phyloP scores from a whole-genome alignment of 2,888 invertebrate genomes.

The Melieria omissa region DNA sequence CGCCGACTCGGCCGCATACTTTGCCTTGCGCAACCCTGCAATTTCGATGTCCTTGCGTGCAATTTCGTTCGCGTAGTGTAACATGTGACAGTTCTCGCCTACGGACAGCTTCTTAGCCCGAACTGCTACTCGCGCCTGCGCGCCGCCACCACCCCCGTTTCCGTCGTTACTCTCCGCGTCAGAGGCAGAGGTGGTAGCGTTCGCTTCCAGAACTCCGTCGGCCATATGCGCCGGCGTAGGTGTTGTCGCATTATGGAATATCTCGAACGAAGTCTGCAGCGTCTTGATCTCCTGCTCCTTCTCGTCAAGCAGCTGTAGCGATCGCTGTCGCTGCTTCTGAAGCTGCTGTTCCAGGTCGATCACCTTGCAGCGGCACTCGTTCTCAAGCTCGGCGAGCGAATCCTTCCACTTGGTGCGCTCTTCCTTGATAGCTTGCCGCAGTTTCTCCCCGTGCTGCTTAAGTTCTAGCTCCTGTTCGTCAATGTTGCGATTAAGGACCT shows the following conservation, averaged over 20 bases:
- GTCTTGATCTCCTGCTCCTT: conserved; percentile 80
- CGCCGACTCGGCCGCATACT: conserved; percentile 72
- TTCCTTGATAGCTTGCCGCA: conserved; percentile 68
- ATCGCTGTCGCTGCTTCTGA: conserved; percentile 82
- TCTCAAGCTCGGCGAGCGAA: conserved; percentile 63
- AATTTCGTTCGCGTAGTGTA: conserved; percentile 86
- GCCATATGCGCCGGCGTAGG: neutral
- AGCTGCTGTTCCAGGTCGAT: conserved; percentile 78
- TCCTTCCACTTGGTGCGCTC: conserved; percentile 63
- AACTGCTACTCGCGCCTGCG: conserved; percentile 34
- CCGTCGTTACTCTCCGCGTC: conserved; percentile 55
- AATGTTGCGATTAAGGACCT: conserved; percentile 72
- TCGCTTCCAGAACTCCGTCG: conserved; percentile 18
- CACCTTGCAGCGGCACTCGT: conserved; percentile 69
- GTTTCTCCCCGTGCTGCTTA: conserved; percentile 71
- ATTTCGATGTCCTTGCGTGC: conserved; percentile 85
- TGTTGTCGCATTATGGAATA: conserved; percentile 58
- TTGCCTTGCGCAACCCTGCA: conserved; percentile 76
- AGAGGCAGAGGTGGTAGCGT: conserved; percentile 45
- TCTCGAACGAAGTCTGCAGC: conserved; percentile 70
- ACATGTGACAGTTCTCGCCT: conserved; percentile 77
- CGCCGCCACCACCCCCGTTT: conserved; percentile 13
- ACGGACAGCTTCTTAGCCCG: conserved; percentile 60
- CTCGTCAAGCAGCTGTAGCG: conserved; percentile 80
- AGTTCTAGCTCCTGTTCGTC: conserved; percentile 75